These are phyloP conservation scores for Pithys albifrons DNA, from an alignment of 2,113 vertebrate genomes.

Conservation along the genomic window DNA sequence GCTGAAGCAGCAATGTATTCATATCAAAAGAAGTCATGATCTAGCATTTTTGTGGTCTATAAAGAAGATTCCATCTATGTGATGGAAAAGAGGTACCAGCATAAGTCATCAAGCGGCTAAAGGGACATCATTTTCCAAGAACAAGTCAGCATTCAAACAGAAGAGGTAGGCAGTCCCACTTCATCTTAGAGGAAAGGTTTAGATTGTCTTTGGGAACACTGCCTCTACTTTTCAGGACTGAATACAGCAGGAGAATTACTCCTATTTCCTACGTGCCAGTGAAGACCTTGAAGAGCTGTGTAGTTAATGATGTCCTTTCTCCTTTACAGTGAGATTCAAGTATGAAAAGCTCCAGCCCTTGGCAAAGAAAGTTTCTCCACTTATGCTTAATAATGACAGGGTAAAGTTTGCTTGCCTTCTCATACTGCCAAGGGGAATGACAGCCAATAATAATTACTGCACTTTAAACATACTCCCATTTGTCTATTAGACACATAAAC, in stretches of 20 bases:
- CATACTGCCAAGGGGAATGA: background rate
- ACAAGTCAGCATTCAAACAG: background rate
- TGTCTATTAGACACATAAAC: background rate
- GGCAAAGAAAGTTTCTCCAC: background rate
- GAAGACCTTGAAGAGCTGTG: background rate
- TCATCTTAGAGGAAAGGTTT: background rate
- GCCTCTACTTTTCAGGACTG: background rate
- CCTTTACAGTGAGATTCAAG: background rate
- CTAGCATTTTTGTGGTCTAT: background rate
- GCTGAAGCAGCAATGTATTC: background rate
- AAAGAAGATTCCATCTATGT: background rate
- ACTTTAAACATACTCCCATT: background rate
- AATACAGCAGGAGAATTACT: background rate
- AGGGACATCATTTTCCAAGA: background rate
- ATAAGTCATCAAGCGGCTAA: background rate
- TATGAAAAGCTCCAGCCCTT: background rate
- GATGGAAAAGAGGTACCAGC: background rate
- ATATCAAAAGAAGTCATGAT: background rate
- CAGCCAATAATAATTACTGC: background rate
- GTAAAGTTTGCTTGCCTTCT: background rate
- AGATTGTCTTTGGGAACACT: background rate
- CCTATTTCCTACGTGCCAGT: background rate
- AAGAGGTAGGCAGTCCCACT: background rate
- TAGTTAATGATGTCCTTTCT: background rate
- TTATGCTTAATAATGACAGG: background rate